Evolutionary conservation across 1,140 invertebrate species (phyloP).

Genomic region (Thaumetopoea pityocampa): DNA sequence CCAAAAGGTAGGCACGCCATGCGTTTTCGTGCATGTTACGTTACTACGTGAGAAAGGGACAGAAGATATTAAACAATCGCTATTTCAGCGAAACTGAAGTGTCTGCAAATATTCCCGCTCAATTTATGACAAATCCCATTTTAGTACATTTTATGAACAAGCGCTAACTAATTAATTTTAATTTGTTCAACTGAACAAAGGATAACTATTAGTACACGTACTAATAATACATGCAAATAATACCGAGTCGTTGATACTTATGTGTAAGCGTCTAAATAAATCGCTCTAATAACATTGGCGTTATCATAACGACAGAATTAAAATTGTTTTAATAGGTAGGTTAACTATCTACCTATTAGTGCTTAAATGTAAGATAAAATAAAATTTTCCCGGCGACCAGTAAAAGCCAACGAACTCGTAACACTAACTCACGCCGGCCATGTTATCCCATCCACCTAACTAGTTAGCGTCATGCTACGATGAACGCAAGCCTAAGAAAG

Average conservation of each 20-base stretch:
- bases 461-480: constrained; percentile 66
- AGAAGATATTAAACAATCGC: constrained; percentile 23
- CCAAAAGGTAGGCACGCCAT: constrained; percentile 19
- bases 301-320: constrained; percentile 19
- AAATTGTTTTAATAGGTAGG: too few relatives aligned
- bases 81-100: constrained; percentile 1
- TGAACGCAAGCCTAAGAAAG: constrained; percentile 53
- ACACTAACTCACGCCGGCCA: constrained; percentile 69
- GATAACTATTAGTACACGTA: constrained; percentile 37
- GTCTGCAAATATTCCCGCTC: constrained; percentile 29
- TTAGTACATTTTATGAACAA: constrained; percentile 12
- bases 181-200: constrained; percentile 62
- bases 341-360: too few relatives aligned
- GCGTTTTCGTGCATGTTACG: constrained; percentile 30
- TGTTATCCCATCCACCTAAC: constrained; percentile 59
- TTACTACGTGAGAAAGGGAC: constrained; percentile 36
- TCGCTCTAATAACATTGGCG: constrained; percentile 22
- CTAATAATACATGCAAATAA: constrained; percentile 59
- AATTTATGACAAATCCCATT: constrained; percentile 15
- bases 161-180: too few relatives aligned
- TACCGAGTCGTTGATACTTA: constrained; percentile 64
- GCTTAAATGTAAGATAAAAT: constrained; percentile 18
- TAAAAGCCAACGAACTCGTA: constrained; percentile 30
- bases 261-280: constrained; percentile 33
- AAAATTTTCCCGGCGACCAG: constrained; percentile 29